Conservation (phyloP, 2,888 invertebrate genomes). For the Phaonia tiefii region DNA sequence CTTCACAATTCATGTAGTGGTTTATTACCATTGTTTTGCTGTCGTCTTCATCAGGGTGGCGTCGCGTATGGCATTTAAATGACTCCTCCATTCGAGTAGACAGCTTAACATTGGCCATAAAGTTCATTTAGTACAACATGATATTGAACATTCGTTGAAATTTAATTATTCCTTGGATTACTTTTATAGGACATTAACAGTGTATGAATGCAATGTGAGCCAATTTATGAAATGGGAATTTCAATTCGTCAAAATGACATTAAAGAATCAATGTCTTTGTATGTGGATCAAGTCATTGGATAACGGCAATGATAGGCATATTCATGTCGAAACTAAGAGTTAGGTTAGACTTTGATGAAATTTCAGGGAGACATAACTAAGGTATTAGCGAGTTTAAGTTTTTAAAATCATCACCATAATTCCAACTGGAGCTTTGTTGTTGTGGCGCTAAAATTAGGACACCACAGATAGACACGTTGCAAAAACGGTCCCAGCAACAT, state of each 20-base stretch:
- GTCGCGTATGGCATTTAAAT: constrained; percentile 74
- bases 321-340: too few relatives aligned
- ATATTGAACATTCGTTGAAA: constrained; percentile 60
- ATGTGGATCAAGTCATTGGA: background rate
- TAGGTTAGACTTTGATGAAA: too few relatives aligned
- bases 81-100: constrained; percentile 72
- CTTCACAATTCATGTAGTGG: background rate
- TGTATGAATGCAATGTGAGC: background rate
- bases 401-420: too few relatives aligned
- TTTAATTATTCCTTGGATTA: constrained; percentile 45
- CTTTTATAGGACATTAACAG: constrained; percentile 50
- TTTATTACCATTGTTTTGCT: constrained; percentile 46
- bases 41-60: background rate
- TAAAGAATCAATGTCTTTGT: background rate
- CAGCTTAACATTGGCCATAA: constrained; percentile 76
- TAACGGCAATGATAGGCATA: background rate
- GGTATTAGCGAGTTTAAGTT: too few relatives aligned
- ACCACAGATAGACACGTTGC: too few relatives aligned
- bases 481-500: too few relatives aligned
- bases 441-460: too few relatives aligned
- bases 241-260: constrained; percentile 29
- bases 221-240: constrained; percentile 40
- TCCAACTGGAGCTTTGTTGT: too few relatives aligned
- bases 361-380: too few relatives aligned
- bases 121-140: constrained; percentile 65